Evolutionary conservation across 2,888 invertebrate genomes (phyloP).

Genomic region (Endomychus coccineus): DNA sequence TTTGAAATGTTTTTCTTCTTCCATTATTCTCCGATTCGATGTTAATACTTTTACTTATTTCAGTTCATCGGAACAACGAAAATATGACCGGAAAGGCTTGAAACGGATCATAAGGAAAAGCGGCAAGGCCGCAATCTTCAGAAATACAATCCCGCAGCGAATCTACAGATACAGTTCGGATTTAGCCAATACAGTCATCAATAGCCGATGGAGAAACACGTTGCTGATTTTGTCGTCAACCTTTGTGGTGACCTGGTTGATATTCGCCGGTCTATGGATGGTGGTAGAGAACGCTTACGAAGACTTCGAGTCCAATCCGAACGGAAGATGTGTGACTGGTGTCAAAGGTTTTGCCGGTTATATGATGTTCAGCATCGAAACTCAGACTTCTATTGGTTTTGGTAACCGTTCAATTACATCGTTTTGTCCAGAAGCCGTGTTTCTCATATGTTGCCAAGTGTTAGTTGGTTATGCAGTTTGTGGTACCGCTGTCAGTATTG

Average conservation of each 20-base stretch:
- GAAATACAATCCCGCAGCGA: constrained; percentile 24
- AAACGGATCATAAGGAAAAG: too few species aligned
- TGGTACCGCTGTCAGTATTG: constrained; percentile 41
- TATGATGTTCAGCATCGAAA: constrained; percentile 30
- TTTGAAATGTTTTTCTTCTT: too few species aligned
- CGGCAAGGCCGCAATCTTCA: constrained; percentile 40
- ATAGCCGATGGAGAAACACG: constrained; percentile 28
- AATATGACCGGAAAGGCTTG: too few species aligned
- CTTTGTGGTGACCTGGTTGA: constrained; percentile 24
- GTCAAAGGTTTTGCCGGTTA: constrained; percentile 23
- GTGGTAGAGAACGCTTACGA: constrained; percentile 27
- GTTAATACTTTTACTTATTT: too few species aligned
- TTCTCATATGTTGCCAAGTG: constrained; percentile 76
- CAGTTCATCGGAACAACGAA: too few species aligned
- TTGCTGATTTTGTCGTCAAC: constrained; percentile 21
- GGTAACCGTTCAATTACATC: constrained; percentile 28
- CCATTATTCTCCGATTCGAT: too few species aligned
- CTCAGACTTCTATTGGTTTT: constrained; percentile 29
- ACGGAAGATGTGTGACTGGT: constrained; percentile 23
- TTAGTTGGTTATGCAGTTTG: constrained; percentile 48
- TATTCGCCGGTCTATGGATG: constrained; percentile 24
- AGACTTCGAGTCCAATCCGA: constrained; percentile 19
- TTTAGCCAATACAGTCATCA: constrained; percentile 26
- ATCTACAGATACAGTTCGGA: constrained; percentile 25
- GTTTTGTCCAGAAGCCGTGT: constrained; percentile 71